phyloP scores from a whole-genome alignment of 2,888 invertebrate genomes.

The Drosophila eohydei region DNA sequence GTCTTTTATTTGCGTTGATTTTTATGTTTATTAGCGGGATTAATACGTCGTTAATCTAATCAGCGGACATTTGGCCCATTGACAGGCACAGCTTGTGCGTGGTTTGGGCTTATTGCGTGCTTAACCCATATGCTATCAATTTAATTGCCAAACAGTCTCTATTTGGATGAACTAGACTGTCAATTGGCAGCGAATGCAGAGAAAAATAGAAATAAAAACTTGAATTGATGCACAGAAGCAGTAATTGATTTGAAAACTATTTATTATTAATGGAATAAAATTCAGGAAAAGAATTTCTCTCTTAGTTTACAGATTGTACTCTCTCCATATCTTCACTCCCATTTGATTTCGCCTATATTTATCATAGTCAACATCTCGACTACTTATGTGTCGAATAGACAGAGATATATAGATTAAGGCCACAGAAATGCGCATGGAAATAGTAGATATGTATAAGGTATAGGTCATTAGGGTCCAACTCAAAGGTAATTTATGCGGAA shows the following conservation, averaged over 20 bases:
- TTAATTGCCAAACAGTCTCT: constrained; percentile 28
- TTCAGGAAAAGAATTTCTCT: neutral
- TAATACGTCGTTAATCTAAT: constrained; percentile 80
- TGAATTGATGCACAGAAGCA: neutral
- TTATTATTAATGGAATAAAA: neutral
- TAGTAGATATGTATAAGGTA: neutral
- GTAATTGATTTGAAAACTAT: neutral
- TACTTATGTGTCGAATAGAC: neutral
- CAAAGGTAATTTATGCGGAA: constrained; percentile 31
- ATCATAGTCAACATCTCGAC: too few species aligned
- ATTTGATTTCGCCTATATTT: neutral
- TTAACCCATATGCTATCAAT: constrained; percentile 67
- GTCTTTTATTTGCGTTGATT: constrained; percentile 67
- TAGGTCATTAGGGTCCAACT: neutral
- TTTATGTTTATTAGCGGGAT: constrained; percentile 82
- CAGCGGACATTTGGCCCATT: constrained; percentile 58
- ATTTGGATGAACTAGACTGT: constrained; percentile 23
- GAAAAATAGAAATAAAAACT: too few species aligned
- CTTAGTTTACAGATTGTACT: neutral
- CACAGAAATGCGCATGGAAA: neutral
- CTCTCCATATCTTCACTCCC: neutral
- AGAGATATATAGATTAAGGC: neutral
- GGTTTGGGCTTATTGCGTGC: constrained; percentile 22
- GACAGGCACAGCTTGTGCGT: constrained; percentile 14
- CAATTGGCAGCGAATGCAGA: neutral